Base-by-base conservation (phyloP, 2,888 invertebrate species). In the Drosophila putrida region DNA sequence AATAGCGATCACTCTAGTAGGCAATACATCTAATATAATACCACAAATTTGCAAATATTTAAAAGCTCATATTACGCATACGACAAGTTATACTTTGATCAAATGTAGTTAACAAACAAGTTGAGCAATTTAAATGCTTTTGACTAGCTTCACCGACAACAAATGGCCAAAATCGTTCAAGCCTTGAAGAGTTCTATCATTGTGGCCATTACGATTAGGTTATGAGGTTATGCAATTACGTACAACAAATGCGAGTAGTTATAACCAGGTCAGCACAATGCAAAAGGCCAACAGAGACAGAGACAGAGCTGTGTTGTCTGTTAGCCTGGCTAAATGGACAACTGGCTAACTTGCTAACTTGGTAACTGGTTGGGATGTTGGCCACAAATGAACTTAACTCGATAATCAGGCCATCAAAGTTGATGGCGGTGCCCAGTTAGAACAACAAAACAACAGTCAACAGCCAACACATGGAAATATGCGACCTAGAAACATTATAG, bases 321-420 rank as follows among this genome's bases (percentile, higher is more conserved):
- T 10, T 20, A 20, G 33, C 47, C 15, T 50, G 15, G 38, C 39
- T 15, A 39, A 28, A 38, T 39, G 15, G 15, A 20, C 20, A 20
- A 20, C 20, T 20, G 2, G 20, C 20, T 20, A 20, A n/a, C n/a
- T n/a, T n/a, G n/a, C n/a, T n/a, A n/a, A n/a, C n/a, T n/a, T n/a
- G n/a, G n/a, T 15, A 38, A 28, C 53, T 39, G 15, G 27, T 9
- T 51, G 10, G 10, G 11, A 15, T 31, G 31, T 20, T 35, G 69
- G 71, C 71, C 81, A 44, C 78, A 80, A 83, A 71, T 67, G 80
- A 72, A 65, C 69, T 50, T 72, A 87, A 68, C 82, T 81, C 75
- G 75, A 75, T 88, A 82, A 88, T 71, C 75, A 59, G 88, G 66
- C 78, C 64, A 78, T 75, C 69, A 87, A 75, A 72, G 79, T 72